These are phyloP conservation scores for Channallabes apus DNA, from an alignment of 2,797 vertebrate species.

Conservation along the genomic window DNA sequence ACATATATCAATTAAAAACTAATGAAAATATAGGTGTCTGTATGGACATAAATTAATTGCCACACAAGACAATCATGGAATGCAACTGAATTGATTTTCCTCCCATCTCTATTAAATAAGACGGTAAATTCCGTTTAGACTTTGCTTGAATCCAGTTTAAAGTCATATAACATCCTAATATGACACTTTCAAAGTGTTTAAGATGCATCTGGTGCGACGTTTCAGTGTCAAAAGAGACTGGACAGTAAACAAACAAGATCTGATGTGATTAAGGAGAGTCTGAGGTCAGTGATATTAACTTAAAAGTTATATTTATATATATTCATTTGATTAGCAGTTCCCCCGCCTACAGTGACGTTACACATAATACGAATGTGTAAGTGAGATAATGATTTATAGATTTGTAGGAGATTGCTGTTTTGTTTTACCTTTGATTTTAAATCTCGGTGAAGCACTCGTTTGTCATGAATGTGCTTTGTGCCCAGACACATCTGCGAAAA, in stretches of 20 bases:
- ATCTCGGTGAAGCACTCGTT: constrained; percentile 87
- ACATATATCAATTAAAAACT: too few species aligned
- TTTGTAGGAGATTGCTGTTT: neutral
- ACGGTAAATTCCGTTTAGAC: neutral
- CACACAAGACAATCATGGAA: too few species aligned
- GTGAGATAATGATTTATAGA: neutral
- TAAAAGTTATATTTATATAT: neutral
- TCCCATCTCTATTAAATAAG: too few species aligned
- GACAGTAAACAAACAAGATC: neutral
- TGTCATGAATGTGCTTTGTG: constrained; percentile 85
- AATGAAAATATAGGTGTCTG: too few species aligned
- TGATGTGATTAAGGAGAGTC: neutral
- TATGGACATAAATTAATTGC: too few species aligned
- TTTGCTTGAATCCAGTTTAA: neutral
- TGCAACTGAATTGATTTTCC: too few species aligned
- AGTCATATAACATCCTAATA: neutral
- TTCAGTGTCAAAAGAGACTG: neutral
- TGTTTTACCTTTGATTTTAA: constrained; percentile 89
- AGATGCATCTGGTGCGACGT: too few species aligned
- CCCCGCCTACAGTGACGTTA: neutral
- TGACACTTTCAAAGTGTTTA: neutral
- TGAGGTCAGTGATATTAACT: neutral
- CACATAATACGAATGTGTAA: neutral
- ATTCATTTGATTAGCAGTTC: neutral
- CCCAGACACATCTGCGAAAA: constrained; percentile 89